Base-by-base conservation (phyloP, 2,113 vertebrate genomes). In the Merops nubicus region DNA sequence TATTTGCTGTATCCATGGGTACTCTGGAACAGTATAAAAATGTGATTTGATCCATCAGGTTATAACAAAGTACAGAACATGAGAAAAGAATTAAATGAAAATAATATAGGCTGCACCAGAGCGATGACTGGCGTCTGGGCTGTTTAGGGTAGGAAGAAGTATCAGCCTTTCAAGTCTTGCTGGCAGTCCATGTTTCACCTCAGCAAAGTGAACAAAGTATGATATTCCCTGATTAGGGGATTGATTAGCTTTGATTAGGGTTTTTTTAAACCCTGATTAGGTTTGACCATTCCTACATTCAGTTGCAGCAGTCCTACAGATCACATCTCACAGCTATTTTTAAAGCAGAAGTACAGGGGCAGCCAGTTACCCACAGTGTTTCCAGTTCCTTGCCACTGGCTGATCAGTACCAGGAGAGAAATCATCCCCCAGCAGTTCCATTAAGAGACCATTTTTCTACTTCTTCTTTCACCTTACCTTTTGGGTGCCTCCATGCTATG, bases 111-210 rank as follows among this genome's bases (percentile, higher is more conserved):
- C 29, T 74, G 59, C 6, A 23, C 15, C 5, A 2, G 23, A 47
- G 33, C 6, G 12, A 42, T n/a, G 5, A 3, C 5, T 62, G 20
- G 2, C 48, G 33, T 60, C 59, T 85, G 25, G 40, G 28, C 17
- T 40, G 7, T 15, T 15, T 36, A 51, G 33, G 14, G 42, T 10
- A 84, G 73, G 50, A 73, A 22, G 36, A 17, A n/a, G 6, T 15
- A 48, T 19, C 36, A 73, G 23, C 14, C 11, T 82, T 85, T 53
- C 2, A 2, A 68, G 26, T 40, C 40, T 54, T 75, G 14, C 15
- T n/a, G n/a, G 33, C 0, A 0, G 12, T 2, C 1, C 10, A 2
- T 10, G 26, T 76, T 88, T 85, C 15, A 12, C 26, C 23, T 57
- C 28, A 78, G 56, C 33, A 85, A 85, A 88, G 62, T 11, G 34